Evolutionary conservation across 2,113 vertebrate species (phyloP), one percentile per base, ranked within the genome.

Genomic region (Chitala chitala): DNA sequence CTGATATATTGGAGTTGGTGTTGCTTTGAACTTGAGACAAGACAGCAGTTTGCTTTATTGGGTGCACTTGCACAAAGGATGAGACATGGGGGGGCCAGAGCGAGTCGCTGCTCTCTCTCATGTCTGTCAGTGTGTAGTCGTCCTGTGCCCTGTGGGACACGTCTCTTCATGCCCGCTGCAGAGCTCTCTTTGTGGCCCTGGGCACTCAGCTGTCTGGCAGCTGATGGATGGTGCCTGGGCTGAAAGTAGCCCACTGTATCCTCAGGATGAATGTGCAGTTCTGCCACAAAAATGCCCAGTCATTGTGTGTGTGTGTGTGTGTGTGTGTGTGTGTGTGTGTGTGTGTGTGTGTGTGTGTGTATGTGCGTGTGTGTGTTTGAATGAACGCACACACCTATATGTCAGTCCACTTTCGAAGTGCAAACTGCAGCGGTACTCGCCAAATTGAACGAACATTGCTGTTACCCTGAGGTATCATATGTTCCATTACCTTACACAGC

Each of bases 341-440:
- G n/a, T 53, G 20, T 68, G 73, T 55, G 24, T 48, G 51, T 58
- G 66, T 65, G 71, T 29, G 20, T 71, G 50, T 36, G 22, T 3
- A 72, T 56, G 54, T 59, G 48, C 64, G 53, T 71, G 74, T 69
- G 24, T 51, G 48, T 69, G 53, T 61, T 44, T n/a, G n/a, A n/a
- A n/a, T n/a, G n/a, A n/a, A n/a, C n/a, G n/a, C n/a, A n/a, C n/a
- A n/a, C n/a, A n/a, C n/a, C n/a, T n/a, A n/a, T n/a, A n/a, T n/a
- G n/a, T n/a, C n/a, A n/a, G n/a, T n/a, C n/a, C n/a, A n/a, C n/a
- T n/a, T n/a, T n/a, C n/a, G n/a, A n/a, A n/a, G n/a, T n/a, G n/a
- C n/a, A n/a, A n/a, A n/a, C n/a, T n/a, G n/a, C n/a, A n/a, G n/a
- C n/a, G n/a, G n/a, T n/a, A n/a, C n/a, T n/a, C n/a, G n/a, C n/a